A percentile compares a stretch with the other conserved stretches of the same genome.
Evolutionary conservation across 2,113 vertebrate species (phyloP).

Genomic region (Panthera leo): DNA sequence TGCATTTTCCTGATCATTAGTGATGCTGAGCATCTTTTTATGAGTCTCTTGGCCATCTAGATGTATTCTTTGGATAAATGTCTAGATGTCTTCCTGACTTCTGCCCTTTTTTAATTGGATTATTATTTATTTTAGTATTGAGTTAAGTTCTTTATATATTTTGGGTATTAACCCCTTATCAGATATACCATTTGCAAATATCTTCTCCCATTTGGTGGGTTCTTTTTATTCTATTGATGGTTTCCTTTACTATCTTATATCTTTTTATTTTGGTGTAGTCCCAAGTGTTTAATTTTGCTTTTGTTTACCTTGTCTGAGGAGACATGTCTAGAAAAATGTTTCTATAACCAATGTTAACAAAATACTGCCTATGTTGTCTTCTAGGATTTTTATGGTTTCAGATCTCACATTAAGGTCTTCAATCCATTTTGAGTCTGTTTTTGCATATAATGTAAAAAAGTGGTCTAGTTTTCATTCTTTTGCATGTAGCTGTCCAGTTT

Average conservation of each 20-base stretch:
- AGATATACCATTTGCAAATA: neutral
- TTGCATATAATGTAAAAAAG: neutral
- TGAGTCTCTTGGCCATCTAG: neutral
- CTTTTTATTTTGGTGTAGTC: neutral
- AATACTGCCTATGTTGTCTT: neutral
- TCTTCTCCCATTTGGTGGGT: neutral
- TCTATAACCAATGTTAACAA: neutral
- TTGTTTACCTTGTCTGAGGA: neutral
- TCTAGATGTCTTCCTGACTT: neutral
- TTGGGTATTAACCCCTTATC: neutral
- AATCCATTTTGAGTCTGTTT: neutral
- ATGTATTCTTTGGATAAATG: neutral
- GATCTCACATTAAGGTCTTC: neutral
- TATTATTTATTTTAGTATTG: neutral
- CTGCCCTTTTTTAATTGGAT: neutral
- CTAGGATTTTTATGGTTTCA: neutral
- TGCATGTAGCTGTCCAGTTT: neutral
- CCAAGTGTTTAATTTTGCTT: neutral
- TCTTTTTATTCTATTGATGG: neutral
- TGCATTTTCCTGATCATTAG: neutral
- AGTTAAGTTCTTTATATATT: neutral
- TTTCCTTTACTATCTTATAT: neutral
- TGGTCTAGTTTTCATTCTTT: neutral
- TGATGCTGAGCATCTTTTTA: neutral
- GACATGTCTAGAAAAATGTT: neutral